phyloP scores from a whole-genome alignment of 2,797 vertebrate species.

The Cichlasoma orientale region DNA sequence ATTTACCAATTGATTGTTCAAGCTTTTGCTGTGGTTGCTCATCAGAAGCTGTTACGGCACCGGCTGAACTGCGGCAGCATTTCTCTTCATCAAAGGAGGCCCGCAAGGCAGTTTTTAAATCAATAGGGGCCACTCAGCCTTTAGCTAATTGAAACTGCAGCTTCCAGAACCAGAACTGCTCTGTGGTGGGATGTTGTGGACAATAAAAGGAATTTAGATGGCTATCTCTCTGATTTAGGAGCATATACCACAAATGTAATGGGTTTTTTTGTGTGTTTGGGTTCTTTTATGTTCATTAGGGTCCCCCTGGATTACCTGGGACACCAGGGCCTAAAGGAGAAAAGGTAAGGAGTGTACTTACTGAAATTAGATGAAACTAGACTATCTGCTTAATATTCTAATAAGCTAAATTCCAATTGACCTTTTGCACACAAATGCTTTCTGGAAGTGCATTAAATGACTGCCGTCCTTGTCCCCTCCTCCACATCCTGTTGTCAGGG shows the following conservation, averaged over 20 bases:
- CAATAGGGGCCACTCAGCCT: slow-evolving; percentile 71
- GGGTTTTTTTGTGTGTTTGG: background rate
- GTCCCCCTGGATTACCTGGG: slow-evolving; percentile 91
- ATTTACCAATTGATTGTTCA: slow-evolving; percentile 18
- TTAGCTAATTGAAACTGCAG: slow-evolving; percentile 72
- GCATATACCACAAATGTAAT: background rate
- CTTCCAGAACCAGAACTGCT: slow-evolving; percentile 43
- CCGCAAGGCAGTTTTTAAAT: slow-evolving; percentile 63
- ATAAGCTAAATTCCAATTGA: slow-evolving; percentile 38
- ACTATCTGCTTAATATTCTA: slow-evolving; percentile 32
- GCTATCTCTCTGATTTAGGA: slow-evolving; percentile 40
- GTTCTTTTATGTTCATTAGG: slow-evolving; percentile 77
- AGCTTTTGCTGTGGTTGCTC: slow-evolving; percentile 16
- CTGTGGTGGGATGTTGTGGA: slow-evolving; percentile 47
- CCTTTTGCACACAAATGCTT: slow-evolving; percentile 46
- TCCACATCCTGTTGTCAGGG: slow-evolving; percentile 85
- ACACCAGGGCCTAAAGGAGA: slow-evolving; percentile 92
- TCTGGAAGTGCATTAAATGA: slow-evolving; percentile 57
- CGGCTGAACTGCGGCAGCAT: slow-evolving; percentile 20
- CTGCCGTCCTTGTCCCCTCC: slow-evolving; percentile 61
- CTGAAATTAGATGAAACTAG: background rate
- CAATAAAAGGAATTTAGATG: slow-evolving; percentile 49
- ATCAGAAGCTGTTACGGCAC: slow-evolving; percentile 23
- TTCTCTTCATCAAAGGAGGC: slow-evolving; percentile 45
- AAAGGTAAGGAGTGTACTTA: slow-evolving; percentile 83